These are phyloP conservation scores for Tragelaphus scriptus DNA, from an alignment of 2,113 vertebrate genomes.

Conservation along the genomic window DNA sequence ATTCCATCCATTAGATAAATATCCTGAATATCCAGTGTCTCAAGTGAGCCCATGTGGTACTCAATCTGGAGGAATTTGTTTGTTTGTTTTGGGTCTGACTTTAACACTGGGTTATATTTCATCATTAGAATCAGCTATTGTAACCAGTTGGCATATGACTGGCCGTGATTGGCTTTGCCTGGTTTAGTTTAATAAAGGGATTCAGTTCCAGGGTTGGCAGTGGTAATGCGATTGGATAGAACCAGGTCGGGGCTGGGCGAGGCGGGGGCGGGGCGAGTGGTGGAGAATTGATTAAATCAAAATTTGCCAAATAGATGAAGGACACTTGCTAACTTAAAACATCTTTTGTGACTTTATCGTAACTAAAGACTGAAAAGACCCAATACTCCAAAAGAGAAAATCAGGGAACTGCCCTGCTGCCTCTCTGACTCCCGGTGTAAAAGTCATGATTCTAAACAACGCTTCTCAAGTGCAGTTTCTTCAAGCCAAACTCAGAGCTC, in stretches of 20 bases:
- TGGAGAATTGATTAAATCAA: conserved; percentile 36
- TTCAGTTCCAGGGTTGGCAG: conserved; percentile 24
- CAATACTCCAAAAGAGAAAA: not conserved
- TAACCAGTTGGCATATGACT: conserved; percentile 11
- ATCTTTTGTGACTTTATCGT: not conserved
- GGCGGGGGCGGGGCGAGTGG: too few species aligned
- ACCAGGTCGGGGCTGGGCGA: not conserved
- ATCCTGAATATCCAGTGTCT: not conserved
- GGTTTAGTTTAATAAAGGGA: conserved; percentile 56
- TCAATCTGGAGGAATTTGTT: conserved; percentile 37
- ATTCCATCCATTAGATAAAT: conserved; percentile 33
- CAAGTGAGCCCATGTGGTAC: conserved; percentile 27
- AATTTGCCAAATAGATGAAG: conserved; percentile 28
- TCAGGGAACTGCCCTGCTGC: not conserved
- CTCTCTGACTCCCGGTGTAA: not conserved
- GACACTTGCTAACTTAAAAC: not conserved
- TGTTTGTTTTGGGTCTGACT: conserved; percentile 68
- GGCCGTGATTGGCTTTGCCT: conserved; percentile 49
- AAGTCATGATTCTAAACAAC: conserved; percentile 24
- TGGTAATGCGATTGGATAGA: not conserved
- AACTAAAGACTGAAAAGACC: conserved; percentile 8
- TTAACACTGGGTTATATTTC: conserved; percentile 50
- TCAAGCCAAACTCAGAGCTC: not conserved
- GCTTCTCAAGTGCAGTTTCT: conserved; percentile 17
- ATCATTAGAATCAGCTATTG: conserved; percentile 63